Base-by-base conservation (phyloP, 2,888 invertebrate species). In the Orthonychiurus folsomi region DNA sequence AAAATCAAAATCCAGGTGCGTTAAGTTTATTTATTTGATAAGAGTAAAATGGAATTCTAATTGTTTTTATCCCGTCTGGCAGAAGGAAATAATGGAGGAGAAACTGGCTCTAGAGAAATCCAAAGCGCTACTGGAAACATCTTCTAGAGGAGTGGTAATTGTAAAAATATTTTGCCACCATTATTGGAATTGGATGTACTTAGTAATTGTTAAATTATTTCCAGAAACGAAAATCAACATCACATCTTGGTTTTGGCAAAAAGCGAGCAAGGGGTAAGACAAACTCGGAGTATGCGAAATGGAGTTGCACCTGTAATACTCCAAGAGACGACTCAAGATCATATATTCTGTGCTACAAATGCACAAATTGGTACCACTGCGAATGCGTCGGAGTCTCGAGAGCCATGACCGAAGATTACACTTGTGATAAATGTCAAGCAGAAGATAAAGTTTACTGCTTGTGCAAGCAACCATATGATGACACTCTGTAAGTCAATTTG, bases 341-440 rank as follows among this genome's bases (percentile, higher is more conserved):
- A 78, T 97, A 96, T 79, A 92, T 99, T 69, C 94, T 93, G 64
- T 99, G 99, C 79, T 95, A 96, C 79, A 81, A 93, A 74, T 99
- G 97, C 78, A 91, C 90, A 75, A 94, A 95, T 78, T 97, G 97
- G 96, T 97, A 93, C 83, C 99, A 99, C 77, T 95, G 95, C 1
- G 89, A 89, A 73, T 99, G 99, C 77, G 93, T 97, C 15, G 89
- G 88, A 54, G 89, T 97, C 65, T 89, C 90, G 0, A 93, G 95
- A 78, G 87, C 89, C 76, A 88, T 88, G 81, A 93, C 93, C 67
- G 89, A 90, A 77, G 90, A 93, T 76, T 97, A 92, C 78, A 85
- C 91, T 69, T 93, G 93, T 75, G 83, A 83, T 20, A 91, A 91
- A 75, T 93, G 93, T 76, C 90, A 92, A 1, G 83, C 86, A 69